Percentiles rank a stretch among this genome's conserved stretches.
Conservation (phyloP, 2,888 invertebrate species). For the Choreutis nemorana region DNA sequence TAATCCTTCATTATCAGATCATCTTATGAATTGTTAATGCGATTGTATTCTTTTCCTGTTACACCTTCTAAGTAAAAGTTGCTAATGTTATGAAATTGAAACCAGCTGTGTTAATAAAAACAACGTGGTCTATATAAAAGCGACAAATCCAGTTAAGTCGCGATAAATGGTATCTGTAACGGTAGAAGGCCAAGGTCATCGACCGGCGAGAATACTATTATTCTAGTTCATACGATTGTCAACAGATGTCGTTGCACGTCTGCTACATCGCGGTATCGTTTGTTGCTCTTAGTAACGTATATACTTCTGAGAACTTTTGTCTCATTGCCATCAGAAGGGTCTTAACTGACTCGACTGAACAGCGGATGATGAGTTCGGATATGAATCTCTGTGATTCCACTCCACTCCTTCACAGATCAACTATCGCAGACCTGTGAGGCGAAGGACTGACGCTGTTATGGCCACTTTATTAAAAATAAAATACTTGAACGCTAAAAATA, state of each 20-base stretch:
- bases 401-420: slow-evolving; percentile 39
- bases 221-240: slow-evolving; percentile 1
- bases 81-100: too few relatives aligned
- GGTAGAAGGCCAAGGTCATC: slow-evolving; percentile 27
- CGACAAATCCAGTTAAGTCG: background rate
- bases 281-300: slow-evolving; percentile 7
- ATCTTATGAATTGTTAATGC: too few relatives aligned
- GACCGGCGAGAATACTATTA: slow-evolving; percentile 11
- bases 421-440: slow-evolving; percentile 44
- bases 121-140: too few relatives aligned
- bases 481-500: too few relatives aligned
- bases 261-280: slow-evolving; percentile 19
- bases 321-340: slow-evolving; percentile 45
- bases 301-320: background rate
- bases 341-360: slow-evolving; percentile 64
- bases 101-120: too few relatives aligned
- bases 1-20: background rate
- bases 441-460: slow-evolving; percentile 52
- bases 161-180: slow-evolving; percentile 12
- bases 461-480: slow-evolving; percentile 18
- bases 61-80: too few relatives aligned
- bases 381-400: slow-evolving; percentile 40
- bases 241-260: slow-evolving; percentile 21
- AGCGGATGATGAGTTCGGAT: slow-evolving; percentile 54
- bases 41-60: too few relatives aligned